phyloP scores from a whole-genome alignment of 1,140 invertebrate species.

The Eumaeus atala region DNA sequence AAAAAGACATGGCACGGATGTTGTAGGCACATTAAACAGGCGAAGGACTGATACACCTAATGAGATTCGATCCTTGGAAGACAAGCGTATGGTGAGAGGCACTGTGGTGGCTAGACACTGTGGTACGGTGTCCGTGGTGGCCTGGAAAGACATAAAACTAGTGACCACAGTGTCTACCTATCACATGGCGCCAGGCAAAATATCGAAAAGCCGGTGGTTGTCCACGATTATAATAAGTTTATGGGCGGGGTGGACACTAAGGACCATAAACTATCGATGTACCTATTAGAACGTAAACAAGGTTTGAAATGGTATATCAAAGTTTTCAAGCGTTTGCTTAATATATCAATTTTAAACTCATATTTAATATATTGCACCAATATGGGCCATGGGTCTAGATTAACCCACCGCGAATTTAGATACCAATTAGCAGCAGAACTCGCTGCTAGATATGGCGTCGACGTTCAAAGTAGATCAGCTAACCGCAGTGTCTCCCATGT shows the following conservation, averaged over 20 bases:
- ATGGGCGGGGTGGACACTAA: conserved; percentile 35
- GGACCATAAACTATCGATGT: conserved; percentile 32
- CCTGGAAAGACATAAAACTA: background rate
- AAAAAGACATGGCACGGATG: background rate
- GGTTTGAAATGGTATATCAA: conserved; percentile 29
- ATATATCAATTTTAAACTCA: background rate
- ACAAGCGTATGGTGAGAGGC: background rate
- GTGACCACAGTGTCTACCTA: background rate
- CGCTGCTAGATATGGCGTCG: background rate
- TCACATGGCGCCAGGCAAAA: background rate
- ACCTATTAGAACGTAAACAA: conserved; percentile 25
- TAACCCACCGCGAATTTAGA: background rate
- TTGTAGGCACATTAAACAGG: background rate
- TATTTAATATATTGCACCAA: background rate
- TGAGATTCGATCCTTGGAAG: background rate
- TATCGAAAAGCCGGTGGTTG: background rate
- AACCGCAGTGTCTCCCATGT: background rate
- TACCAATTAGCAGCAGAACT: background rate
- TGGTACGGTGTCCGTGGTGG: background rate
- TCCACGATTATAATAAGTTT: conserved; percentile 30
- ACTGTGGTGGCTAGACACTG: background rate
- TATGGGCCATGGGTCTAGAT: no score
- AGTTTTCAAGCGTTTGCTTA: conserved; percentile 20
- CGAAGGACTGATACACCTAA: background rate
- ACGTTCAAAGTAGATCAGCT: background rate